These are phyloP conservation scores for Machimus atricapillus DNA, from an alignment of 2,888 invertebrate genomes.

Conservation along the genomic window DNA sequence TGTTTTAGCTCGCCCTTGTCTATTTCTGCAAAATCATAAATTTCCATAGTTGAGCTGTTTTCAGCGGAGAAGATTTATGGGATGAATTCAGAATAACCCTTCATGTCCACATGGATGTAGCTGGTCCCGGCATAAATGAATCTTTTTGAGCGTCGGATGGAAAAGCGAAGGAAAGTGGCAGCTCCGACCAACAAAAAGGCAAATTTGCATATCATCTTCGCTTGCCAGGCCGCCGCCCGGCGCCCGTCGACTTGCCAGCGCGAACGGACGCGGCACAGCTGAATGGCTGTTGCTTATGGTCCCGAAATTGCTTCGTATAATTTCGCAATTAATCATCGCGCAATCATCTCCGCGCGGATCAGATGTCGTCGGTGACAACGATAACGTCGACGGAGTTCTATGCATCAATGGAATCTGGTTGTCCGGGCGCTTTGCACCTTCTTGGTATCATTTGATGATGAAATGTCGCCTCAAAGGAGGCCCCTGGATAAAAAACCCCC, in stretches of 20 bases:
- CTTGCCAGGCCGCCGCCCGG: slow-evolving; percentile 24
- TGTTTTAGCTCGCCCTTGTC: slow-evolving; percentile 21
- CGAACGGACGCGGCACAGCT: neutral
- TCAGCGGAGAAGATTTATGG: slow-evolving; percentile 45
- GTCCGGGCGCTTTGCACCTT: slow-evolving; percentile 43
- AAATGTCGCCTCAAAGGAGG: neutral
- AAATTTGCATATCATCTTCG: slow-evolving; percentile 48
- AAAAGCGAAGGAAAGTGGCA: slow-evolving; percentile 34
- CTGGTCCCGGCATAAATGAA: slow-evolving; percentile 37
- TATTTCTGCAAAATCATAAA: slow-evolving; percentile 45
- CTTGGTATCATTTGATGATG: slow-evolving; percentile 39
- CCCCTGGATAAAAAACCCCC: slow-evolving; percentile 16
- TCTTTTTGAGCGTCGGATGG: slow-evolving; percentile 32
- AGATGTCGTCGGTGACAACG: slow-evolving; percentile 43
- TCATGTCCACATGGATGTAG: slow-evolving; percentile 42
- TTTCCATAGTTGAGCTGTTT: slow-evolving; percentile 45
- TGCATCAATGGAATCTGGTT: slow-evolving; percentile 43
- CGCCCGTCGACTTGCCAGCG: slow-evolving; percentile 25
- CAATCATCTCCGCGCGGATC: slow-evolving; percentile 45
- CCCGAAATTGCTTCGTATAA: slow-evolving; percentile 47
- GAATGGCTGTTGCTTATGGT: slow-evolving; percentile 41
- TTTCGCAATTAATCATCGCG: slow-evolving; percentile 47
- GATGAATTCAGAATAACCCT: slow-evolving; percentile 43
- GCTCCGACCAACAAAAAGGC: slow-evolving; percentile 39
- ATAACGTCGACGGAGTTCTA: slow-evolving; percentile 34